phyloP scores from a whole-genome alignment of 2,113 vertebrate species.

The Edolisoma coerulescens region DNA sequence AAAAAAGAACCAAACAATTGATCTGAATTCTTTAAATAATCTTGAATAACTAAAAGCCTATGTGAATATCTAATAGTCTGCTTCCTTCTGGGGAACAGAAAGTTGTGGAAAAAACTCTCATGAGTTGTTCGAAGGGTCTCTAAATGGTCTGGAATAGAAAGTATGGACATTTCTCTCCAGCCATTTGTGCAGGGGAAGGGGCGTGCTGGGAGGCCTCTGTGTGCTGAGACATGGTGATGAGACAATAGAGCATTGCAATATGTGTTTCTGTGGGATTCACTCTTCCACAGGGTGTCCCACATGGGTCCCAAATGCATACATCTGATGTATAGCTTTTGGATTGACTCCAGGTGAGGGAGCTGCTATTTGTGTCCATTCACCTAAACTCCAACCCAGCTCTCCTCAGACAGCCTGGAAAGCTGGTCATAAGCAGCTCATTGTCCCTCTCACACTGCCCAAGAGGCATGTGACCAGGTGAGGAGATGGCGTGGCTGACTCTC shows the following conservation, averaged over 20 bases:
- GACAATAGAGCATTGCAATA: not conserved
- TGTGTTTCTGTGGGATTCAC: not conserved
- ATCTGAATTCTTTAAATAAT: not conserved
- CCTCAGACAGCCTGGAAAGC: not conserved
- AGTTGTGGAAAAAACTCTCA: not conserved
- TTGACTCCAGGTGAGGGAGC: not conserved
- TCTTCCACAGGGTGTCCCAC: not conserved
- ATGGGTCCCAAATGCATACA: not conserved
- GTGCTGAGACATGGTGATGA: not conserved
- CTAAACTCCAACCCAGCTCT: not conserved
- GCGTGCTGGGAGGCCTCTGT: not conserved
- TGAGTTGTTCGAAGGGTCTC: not conserved
- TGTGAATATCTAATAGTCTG: not conserved
- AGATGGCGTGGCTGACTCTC: not conserved
- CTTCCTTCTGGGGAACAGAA: not conserved
- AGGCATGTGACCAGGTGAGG: not conserved
- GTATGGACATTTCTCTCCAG: not conserved
- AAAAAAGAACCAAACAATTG: not conserved
- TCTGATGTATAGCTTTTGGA: not conserved
- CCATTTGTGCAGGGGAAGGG: not conserved
- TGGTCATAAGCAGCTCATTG: not conserved
- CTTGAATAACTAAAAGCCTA: not conserved
- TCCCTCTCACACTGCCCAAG: not conserved
- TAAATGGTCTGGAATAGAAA: not conserved
- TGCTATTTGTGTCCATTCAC: not conserved